Evolutionary conservation across 2,888 invertebrate genomes (phyloP).

Genomic region (Chymomyza procnemis): DNA sequence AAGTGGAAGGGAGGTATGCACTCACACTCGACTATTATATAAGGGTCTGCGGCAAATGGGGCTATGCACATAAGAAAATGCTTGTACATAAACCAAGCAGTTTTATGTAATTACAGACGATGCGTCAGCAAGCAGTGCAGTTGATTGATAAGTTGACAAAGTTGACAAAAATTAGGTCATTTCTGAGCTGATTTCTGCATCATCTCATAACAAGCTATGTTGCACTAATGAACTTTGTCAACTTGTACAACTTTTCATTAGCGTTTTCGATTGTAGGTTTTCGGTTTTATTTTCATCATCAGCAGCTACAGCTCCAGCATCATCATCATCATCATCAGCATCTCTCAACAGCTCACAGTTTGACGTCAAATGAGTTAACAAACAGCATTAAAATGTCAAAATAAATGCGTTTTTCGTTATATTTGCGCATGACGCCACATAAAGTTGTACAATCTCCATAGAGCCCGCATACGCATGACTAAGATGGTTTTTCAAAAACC

Average conservation of each 20-base stretch:
- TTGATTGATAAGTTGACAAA: background rate
- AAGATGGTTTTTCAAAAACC: background rate
- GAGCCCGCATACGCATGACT: background rate
- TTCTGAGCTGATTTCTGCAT: background rate
- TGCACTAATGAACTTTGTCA: conserved; percentile 50
- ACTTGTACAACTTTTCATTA: background rate
- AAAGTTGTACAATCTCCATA: background rate
- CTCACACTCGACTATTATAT: too few relatives aligned
- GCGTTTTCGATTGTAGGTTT: background rate
- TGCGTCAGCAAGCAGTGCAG: background rate
- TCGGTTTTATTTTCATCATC: background rate
- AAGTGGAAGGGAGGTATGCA: background rate
- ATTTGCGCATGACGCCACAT: background rate
- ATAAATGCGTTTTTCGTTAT: background rate
- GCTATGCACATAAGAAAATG: background rate
- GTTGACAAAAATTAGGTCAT: background rate
- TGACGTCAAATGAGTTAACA: background rate
- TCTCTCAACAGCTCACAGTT: background rate
- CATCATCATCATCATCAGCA: background rate
- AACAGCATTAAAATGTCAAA: background rate
- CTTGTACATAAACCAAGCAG: background rate
- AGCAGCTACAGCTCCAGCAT: too few relatives aligned
- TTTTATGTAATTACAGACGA: background rate
- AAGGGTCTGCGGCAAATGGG: background rate
- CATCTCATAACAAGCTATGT: background rate